Evolutionary conservation across 2,797 vertebrate species (phyloP).

Genomic region (Tokudaia tokunoshimensis): DNA sequence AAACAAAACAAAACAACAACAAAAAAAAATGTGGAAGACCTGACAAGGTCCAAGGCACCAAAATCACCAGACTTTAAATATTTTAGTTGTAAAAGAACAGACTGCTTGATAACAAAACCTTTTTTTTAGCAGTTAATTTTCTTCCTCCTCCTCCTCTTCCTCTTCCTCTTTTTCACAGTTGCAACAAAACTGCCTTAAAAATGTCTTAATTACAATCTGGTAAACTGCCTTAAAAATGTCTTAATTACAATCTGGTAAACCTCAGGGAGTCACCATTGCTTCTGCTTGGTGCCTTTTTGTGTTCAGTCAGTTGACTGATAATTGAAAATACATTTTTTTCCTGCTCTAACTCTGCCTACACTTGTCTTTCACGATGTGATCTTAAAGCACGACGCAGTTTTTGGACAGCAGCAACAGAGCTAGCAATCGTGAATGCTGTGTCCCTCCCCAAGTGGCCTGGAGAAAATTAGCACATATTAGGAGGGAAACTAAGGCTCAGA

Average conservation of each 20-base stretch:
- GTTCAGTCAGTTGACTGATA: background rate
- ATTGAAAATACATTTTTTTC: background rate
- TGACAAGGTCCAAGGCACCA: background rate
- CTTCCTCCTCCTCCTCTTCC: background rate
- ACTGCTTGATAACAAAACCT: background rate
- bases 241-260: background rate
- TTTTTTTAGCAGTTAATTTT: background rate
- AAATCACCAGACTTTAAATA: background rate
- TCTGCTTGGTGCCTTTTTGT: background rate
- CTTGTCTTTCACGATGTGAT: background rate
- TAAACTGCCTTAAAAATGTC: background rate
- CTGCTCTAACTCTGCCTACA: background rate
- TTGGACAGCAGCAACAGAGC: slow-evolving; percentile 10
- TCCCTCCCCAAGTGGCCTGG: background rate
- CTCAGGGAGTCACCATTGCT: background rate
- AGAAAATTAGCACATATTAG: slow-evolving; percentile 41
- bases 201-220: background rate
- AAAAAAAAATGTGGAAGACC: background rate
- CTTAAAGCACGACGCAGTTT: background rate
- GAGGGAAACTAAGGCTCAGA: slow-evolving; percentile 13
- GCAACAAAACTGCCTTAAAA: background rate
- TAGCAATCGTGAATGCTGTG: background rate
- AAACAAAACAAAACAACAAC: too few relatives aligned
- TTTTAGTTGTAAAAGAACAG: slow-evolving; percentile 7
- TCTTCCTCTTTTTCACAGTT: background rate